Evolutionary conservation across 2,113 vertebrate genomes (phyloP), one percentile per base, ranked within the genome.

Genomic region (Xenus cinereus): DNA sequence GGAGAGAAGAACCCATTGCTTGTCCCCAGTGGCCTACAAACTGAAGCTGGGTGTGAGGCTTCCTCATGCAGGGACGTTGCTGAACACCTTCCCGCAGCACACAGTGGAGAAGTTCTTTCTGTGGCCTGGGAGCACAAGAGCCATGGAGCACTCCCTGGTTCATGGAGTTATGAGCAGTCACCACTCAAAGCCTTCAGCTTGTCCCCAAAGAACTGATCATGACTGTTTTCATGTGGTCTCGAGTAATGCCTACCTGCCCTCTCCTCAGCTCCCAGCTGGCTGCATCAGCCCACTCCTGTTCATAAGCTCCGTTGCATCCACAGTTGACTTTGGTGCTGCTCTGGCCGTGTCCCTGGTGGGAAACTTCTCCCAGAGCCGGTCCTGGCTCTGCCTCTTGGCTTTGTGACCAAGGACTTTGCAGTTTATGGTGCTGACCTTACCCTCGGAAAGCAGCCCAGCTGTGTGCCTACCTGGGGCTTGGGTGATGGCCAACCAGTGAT

Each of bases 271-370:
- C 56, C 45, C 30, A 48, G 39, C n/a, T 9, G 30, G n/a, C 24
- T 28, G 22, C 46, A 13, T 22, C n/a, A 37, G 35, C 66, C 72
- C 37, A 5, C 26, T 8, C 48, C 54, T 16, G 7, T 6, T 16
- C 2, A 2, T 32, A 78, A 41, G 3, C 28, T 51, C 63, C 19
- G 2, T 20, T 53, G 23, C 53, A 33, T 4, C 30, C 20, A 2
- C 13, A 3, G 27, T 26, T 78, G 74, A 33, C n/a, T 6, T 43
- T 8, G 51, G 6, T 48, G 30, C 67, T 76, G 56, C 68, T 66
- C 68, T 11, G 39, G 12, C 35, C 0, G 0, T 21, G 26, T 32
- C 51, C 51, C 51, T 8, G 8, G 3, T 73, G 27, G 41, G 30
- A 24, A 32, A 8, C 9, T 48, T 67, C 71, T 86, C 13, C 81